Evolutionary conservation across 1,140 invertebrate species (phyloP).

Genomic region (Patella vulgata): DNA sequence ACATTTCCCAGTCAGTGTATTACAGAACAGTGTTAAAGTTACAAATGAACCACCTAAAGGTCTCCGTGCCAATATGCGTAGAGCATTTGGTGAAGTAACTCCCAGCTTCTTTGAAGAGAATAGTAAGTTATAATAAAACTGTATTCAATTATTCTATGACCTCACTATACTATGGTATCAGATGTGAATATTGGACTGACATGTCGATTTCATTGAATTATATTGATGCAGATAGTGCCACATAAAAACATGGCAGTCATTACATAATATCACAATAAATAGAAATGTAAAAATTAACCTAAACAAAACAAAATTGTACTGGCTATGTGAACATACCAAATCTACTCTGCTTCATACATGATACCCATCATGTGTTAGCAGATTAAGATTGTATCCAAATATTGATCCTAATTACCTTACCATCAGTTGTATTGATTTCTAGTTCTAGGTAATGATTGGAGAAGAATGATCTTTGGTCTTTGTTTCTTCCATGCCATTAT

Average conservation of each 20-base stretch:
- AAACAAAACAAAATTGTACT: too few species aligned
- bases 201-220: background rate
- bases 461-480: conserved; percentile 71
- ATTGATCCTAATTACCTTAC: too few species aligned
- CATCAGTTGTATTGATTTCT: conserved; percentile 45
- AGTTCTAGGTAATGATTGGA: conserved; percentile 79
- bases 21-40: conserved; percentile 69
- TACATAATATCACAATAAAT: too few species aligned
- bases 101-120: conserved; percentile 80
- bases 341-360: too few species aligned
- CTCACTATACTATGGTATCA: background rate
- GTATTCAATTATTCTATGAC: background rate
- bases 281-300: too few species aligned
- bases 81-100: conserved; percentile 70
- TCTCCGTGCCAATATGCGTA: conserved; percentile 76
- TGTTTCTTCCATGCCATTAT: conserved; percentile 84
- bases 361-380: too few species aligned
- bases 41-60: conserved; percentile 69
- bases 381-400: too few species aligned
- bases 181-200: background rate
- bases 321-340: too few species aligned
- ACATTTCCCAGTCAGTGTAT: conserved; percentile 65
- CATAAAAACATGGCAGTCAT: too few species aligned
- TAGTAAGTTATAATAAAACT: conserved; percentile 67
- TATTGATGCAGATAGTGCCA: background rate